A percentile compares a stretch with the other conserved stretches of the same genome.
phyloP scores from a whole-genome alignment of 2,113 vertebrate species.

The Callipepla californica region DNA sequence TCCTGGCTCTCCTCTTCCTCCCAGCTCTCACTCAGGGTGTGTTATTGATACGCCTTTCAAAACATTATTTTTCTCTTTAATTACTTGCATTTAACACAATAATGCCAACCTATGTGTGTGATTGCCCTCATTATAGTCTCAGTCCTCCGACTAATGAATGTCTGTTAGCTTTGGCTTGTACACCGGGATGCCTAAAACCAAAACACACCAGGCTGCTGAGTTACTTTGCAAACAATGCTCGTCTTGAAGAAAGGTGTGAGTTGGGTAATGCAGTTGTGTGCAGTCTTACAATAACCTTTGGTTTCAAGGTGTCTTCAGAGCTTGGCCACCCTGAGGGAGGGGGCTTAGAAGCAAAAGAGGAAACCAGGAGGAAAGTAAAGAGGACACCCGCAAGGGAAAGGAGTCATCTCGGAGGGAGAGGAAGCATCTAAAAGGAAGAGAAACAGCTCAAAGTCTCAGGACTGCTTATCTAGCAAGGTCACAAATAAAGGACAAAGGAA shows the following conservation, averaged over 20 bases:
- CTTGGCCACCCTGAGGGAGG: background rate
- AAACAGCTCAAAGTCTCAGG: background rate
- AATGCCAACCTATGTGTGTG: background rate
- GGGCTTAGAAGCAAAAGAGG: background rate
- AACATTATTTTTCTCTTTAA: background rate
- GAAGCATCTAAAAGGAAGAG: background rate
- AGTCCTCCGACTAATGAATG: conserved; percentile 59
- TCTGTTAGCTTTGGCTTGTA: conserved; percentile 67
- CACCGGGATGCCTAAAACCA: conserved; percentile 39
- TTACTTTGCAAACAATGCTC: conserved; percentile 24
- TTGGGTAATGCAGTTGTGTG: background rate
- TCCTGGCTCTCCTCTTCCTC: background rate
- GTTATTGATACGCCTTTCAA: conserved; percentile 3
- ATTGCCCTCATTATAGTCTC: conserved; percentile 25
- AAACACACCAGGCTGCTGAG: conserved; percentile 46
- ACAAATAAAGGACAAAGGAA: background rate
- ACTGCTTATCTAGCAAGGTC: background rate
- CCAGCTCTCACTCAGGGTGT: background rate
- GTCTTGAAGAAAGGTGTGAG: background rate
- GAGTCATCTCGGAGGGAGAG: background rate
- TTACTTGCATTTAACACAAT: conserved; percentile 45
- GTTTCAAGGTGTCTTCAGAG: conserved; percentile 30
- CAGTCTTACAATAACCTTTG: background rate
- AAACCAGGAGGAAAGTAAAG: background rate
- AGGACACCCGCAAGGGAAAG: background rate